Percentiles rank a stretch among this genome's conserved stretches.
These are phyloP conservation scores for Lissonota sp. DNA, from an alignment of 2,888 invertebrate genomes.

Conservation along the genomic window DNA sequence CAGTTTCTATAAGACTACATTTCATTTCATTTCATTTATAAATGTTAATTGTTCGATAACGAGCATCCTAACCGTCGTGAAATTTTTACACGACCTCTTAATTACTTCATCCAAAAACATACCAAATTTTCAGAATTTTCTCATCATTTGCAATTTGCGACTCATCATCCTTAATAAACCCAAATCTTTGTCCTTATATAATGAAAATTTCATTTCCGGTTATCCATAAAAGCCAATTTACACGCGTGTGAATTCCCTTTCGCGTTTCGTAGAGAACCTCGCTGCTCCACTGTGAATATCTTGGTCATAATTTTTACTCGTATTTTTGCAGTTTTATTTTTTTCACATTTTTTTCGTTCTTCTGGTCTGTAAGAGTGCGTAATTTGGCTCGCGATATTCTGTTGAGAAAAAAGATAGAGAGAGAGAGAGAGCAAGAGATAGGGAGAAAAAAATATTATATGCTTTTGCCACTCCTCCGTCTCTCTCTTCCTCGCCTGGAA, in stretches of 20 bases:
- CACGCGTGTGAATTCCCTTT: slow-evolving; percentile 13
- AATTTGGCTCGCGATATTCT: slow-evolving; percentile 48
- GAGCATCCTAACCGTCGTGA: no score
- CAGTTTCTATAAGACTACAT: no score
- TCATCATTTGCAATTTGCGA: no score
- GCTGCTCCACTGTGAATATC: slow-evolving; percentile 30
- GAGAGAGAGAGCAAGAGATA: slow-evolving; percentile 3
- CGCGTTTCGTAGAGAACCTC: slow-evolving; percentile 2
- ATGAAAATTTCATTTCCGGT: background rate
- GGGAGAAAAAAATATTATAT: no score
- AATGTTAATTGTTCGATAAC: no score
- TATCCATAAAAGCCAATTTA: background rate
- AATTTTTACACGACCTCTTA: no score
- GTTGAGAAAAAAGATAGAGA: slow-evolving; percentile 8
- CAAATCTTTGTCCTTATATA: no score
- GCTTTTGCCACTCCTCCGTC: slow-evolving; percentile 48
- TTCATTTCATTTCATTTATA: no score
- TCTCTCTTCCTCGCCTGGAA: slow-evolving; percentile 47
- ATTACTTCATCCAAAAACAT: no score
- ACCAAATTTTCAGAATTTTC: no score
- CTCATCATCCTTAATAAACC: no score
- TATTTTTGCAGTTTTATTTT: background rate
- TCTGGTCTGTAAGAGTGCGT: slow-evolving; percentile 51
- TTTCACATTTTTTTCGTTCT: background rate
- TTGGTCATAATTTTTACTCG: slow-evolving; percentile 24